Conservation (phyloP, 2,113 vertebrate species). For the Rhipidura dahli region DNA sequence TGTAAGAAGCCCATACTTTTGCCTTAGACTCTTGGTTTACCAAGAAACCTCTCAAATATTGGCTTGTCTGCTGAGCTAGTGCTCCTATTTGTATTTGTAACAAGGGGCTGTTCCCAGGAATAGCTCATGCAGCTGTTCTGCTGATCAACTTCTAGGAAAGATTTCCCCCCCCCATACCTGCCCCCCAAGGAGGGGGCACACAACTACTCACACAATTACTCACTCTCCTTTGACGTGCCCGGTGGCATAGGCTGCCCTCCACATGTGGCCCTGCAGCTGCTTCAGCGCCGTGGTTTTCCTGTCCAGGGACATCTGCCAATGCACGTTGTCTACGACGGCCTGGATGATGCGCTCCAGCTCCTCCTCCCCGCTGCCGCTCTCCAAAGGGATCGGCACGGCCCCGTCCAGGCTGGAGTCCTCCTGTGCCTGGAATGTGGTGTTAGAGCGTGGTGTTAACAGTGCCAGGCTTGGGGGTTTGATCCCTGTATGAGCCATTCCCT, state of each 20-base stretch:
- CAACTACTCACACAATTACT: slow-evolving; percentile 82
- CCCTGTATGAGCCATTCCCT: neutral
- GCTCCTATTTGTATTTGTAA: neutral
- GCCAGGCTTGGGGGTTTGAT: neutral
- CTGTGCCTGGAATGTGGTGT: slow-evolving; percentile 75
- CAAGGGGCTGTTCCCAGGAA: neutral
- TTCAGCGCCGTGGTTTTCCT: slow-evolving; percentile 95
- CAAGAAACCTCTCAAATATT: neutral
- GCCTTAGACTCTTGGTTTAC: neutral
- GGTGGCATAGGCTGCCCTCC: slow-evolving; percentile 84
- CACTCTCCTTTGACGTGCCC: slow-evolving; percentile 94
- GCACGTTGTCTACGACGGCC: slow-evolving; percentile 87
- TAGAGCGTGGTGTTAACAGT: neutral
- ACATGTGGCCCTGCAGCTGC: slow-evolving; percentile 97
- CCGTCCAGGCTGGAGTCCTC: slow-evolving; percentile 87
- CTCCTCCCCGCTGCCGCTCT: slow-evolving; percentile 78
- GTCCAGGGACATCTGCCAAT: slow-evolving; percentile 95
- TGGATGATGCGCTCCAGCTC: slow-evolving; percentile 85
- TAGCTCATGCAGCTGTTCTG: neutral
- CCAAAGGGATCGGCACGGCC: slow-evolving; percentile 81
- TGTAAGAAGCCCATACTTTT: neutral
- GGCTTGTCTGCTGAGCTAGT: neutral
- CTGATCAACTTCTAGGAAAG: neutral
- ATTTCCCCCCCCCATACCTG: neutral
- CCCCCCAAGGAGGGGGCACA: neutral